These are phyloP conservation scores for Pachyrhynchus sulphureomaculatus DNA, from an alignment of 1,140 invertebrate genomes.

Conservation along the genomic window DNA sequence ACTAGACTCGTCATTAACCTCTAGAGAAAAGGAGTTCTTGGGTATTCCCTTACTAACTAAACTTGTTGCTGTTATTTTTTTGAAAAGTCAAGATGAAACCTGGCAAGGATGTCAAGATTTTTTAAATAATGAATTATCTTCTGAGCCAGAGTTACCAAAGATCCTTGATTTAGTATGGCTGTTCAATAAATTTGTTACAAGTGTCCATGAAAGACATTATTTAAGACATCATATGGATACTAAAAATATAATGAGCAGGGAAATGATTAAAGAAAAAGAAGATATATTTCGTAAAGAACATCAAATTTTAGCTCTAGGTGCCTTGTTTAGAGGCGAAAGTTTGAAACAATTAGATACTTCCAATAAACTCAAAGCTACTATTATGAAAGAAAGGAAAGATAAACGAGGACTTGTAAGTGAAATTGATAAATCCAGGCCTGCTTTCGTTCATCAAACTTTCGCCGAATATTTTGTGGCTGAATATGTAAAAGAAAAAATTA, in stretches of 20 bases:
- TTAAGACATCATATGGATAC: not conserved
- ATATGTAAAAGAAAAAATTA: too few species aligned
- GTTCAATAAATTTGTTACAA: not conserved
- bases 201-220: not conserved
- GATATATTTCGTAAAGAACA: not conserved
- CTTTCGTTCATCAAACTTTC: too few species aligned
- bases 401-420: too few species aligned
- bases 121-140: not conserved
- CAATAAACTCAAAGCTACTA: not conserved
- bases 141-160: not conserved
- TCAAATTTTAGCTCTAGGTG: not conserved
- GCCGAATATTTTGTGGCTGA: too few species aligned
- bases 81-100: not conserved
- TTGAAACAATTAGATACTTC: not conserved
- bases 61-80: not conserved
- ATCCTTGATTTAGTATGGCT: not conserved
- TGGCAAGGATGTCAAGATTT: not conserved
- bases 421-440: too few species aligned
- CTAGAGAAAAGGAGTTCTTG: not conserved
- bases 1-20: not conserved
- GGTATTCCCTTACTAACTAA: not conserved
- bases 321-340: not conserved
- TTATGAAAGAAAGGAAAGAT: too few species aligned
- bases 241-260: not conserved
- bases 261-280: not conserved